phyloP scores from a whole-genome alignment of 2,113 vertebrate species.

The Oreochromis spilurus region DNA sequence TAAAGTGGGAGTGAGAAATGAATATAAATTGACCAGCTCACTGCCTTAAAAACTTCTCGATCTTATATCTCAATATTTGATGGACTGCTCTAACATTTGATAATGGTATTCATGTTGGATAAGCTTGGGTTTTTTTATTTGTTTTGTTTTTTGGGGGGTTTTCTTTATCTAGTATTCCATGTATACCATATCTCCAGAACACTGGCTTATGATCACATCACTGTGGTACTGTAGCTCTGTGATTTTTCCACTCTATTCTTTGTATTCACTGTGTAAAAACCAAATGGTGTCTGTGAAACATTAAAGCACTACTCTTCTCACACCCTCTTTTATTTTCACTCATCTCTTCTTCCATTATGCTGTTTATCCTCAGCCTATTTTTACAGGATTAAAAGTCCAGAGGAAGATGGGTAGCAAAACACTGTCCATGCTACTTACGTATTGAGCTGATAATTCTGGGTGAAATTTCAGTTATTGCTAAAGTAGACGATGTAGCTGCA shows the following conservation, averaged over 20 bases:
- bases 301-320: conserved; percentile 10
- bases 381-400: conserved; percentile 47
- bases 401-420: conserved; percentile 38
- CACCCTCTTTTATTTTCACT: conserved; percentile 19
- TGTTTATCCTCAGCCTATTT: conserved; percentile 25
- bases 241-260: background rate
- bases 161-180: background rate
- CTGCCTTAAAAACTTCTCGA: rapidly evolving
- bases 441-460: conserved; percentile 32
- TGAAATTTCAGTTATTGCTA: conserved; percentile 1
- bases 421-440: conserved; percentile 13
- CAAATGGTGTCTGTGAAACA: background rate
- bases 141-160: background rate
- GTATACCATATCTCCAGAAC: background rate
- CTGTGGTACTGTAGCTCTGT: background rate
- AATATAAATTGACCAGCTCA: rapidly evolving
- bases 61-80: background rate
- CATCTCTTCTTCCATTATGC: conserved; percentile 6
- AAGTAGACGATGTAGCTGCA: background rate
- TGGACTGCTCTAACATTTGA: background rate
- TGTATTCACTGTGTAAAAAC: background rate
- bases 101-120: background rate
- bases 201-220: background rate
- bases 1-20: background rate
- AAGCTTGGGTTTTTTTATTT: background rate